A percentile compares a stretch with the other conserved stretches of the same genome.
Evolutionary conservation across 2,888 invertebrate species (phyloP).

Genomic region (Nephrocerus scutellatus): DNA sequence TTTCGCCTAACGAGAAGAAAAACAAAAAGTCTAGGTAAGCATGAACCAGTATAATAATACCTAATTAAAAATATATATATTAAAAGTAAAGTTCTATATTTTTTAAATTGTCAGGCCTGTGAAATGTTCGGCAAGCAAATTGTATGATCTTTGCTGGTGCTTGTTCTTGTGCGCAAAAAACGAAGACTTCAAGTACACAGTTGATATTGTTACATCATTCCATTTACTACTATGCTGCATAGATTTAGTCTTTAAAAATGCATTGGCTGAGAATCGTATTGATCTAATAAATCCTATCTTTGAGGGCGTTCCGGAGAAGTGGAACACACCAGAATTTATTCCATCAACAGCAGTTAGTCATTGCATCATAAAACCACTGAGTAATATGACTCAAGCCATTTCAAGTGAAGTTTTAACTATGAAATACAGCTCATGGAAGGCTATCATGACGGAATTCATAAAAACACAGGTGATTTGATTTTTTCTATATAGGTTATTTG

Average conservation of each 20-base stretch:
- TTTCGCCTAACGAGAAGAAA: slow-evolving; percentile 48
- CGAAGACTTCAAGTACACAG: slow-evolving; percentile 75
- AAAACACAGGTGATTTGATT: slow-evolving; percentile 33
- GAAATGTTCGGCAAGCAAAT: slow-evolving; percentile 71
- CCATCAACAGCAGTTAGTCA: slow-evolving; percentile 54
- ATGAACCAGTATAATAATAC: slow-evolving; percentile 3
- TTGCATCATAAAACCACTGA: slow-evolving; percentile 76
- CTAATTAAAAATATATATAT: background rate
- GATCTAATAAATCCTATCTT: slow-evolving; percentile 83
- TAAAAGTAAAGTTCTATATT: background rate
- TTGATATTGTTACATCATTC: slow-evolving; percentile 91
- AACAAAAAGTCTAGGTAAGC: slow-evolving; percentile 42
- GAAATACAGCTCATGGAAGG: slow-evolving; percentile 80
- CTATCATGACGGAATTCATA: slow-evolving; percentile 59
- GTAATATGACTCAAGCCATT: slow-evolving; percentile 73
- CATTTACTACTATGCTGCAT: slow-evolving; percentile 85
- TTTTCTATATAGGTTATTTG: slow-evolving; percentile 1
- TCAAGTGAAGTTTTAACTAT: slow-evolving; percentile 84
- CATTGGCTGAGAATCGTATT: slow-evolving; percentile 66
- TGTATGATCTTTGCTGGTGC: slow-evolving; percentile 93
- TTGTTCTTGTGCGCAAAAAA: slow-evolving; percentile 85
- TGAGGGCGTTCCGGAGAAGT: slow-evolving; percentile 67
- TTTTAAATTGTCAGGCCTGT: slow-evolving; percentile 40
- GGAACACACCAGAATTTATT: slow-evolving; percentile 53
- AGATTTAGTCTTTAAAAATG: slow-evolving; percentile 85